Percentiles rank a stretch among this genome's conserved stretches.
Conservation (phyloP, 2,113 vertebrate species). For the Grammomys surdaster region DNA sequence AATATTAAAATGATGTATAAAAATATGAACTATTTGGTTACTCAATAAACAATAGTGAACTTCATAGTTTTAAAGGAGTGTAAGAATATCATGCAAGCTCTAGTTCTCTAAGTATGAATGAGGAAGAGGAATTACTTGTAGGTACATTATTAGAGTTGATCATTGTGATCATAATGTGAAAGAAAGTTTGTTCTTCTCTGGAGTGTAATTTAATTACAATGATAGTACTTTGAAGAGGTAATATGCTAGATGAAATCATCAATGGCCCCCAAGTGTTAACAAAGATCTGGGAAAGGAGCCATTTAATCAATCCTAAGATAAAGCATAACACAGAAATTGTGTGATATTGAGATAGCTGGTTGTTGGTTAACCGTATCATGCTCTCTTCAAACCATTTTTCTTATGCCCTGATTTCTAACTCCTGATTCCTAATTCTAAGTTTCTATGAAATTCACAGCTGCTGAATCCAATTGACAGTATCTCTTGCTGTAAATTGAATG, state of each 20-base stretch:
- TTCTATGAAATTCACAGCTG: not conserved
- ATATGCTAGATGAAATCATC: conserved; percentile 69
- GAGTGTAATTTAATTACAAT: conserved; percentile 62
- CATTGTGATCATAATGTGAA: conserved; percentile 19
- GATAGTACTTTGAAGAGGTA: conserved; percentile 63
- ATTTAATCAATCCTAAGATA: conserved; percentile 44
- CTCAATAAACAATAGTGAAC: conserved; percentile 12
- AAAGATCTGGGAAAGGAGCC: conserved; percentile 48
- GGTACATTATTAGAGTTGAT: conserved; percentile 62
- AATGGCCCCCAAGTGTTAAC: conserved; percentile 64
- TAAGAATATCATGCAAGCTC: not conserved
- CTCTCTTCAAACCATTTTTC: not conserved
- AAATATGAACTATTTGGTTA: not conserved
- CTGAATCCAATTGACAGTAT: not conserved
- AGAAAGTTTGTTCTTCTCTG: conserved; percentile 38
- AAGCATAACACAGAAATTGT: not conserved
- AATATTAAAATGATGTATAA: not conserved
- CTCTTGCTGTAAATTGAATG: not conserved
- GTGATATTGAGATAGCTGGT: not conserved
- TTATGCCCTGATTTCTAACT: not conserved
- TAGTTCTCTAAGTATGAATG: conserved; percentile 36
- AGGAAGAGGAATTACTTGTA: conserved; percentile 17
- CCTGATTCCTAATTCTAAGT: not conserved
- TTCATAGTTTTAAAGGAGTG: not conserved
- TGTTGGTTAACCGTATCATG: not conserved